These are phyloP conservation scores for Idris sp. DNA, from an alignment of 1,140 invertebrate genomes.

Conservation along the genomic window DNA sequence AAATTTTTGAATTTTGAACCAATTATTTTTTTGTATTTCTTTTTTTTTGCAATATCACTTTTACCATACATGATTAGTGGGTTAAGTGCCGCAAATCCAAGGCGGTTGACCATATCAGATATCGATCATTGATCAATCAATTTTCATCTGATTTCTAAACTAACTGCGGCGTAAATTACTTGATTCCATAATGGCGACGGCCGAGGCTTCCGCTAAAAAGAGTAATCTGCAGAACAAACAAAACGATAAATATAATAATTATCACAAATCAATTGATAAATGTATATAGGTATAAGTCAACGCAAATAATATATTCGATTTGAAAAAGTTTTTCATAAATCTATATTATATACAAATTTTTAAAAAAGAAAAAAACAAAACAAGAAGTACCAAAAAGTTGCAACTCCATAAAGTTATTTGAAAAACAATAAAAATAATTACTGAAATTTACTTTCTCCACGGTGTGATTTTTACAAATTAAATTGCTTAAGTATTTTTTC, in stretches of 20 bases:
- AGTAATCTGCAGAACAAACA: not conserved
- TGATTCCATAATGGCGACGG: constrained; percentile 1
- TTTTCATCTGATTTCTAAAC: constrained; percentile 29
- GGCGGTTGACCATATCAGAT: constrained; percentile 31
- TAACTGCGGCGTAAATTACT: constrained; percentile 13
- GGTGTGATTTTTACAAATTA: too few species aligned
- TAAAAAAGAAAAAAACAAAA: constrained; percentile 17
- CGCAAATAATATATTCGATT: too few species aligned
- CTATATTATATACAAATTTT: too few species aligned
- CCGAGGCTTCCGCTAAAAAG: not conserved
- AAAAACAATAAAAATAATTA: too few species aligned
- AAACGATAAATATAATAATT: constrained; percentile 37
- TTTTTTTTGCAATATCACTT: constrained; percentile 3
- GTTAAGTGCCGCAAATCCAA: constrained; percentile 35
- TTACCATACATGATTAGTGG: constrained; percentile 26
- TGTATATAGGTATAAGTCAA: too few species aligned
- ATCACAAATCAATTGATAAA: constrained; percentile 31
- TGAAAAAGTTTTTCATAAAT: too few species aligned
- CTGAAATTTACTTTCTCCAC: too few species aligned
- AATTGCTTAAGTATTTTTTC: too few species aligned
- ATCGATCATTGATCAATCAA: constrained; percentile 21
- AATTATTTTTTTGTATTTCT: too few species aligned
- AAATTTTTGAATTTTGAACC: too few species aligned
- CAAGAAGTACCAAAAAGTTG: constrained; percentile 24
- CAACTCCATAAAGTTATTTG: constrained; percentile 4